Percentiles rank a stretch among this genome's conserved stretches.
These are phyloP conservation scores for Leptinotarsa rubiginosa DNA, from an alignment of 2,888 invertebrate species.

Conservation along the genomic window DNA sequence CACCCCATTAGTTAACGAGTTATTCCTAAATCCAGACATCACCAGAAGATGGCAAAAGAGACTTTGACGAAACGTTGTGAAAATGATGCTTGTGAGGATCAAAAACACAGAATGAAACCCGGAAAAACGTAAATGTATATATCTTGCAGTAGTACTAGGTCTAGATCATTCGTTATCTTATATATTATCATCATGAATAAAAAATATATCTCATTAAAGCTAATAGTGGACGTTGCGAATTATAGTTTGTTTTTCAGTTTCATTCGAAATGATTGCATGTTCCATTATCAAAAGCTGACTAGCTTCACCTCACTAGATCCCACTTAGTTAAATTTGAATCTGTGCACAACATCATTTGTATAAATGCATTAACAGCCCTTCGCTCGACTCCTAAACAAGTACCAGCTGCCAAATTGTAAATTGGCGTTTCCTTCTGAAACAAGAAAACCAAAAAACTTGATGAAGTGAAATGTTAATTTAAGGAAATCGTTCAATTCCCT, in stretches of 20 bases:
- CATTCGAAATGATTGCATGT: neutral
- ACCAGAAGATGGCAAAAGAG: too few relatives aligned
- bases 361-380: conserved; percentile 65
- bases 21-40: too few relatives aligned
- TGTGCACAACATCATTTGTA: conserved; percentile 74
- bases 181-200: neutral
- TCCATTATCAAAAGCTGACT: neutral
- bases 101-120: too few relatives aligned
- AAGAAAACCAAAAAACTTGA: conserved; percentile 24
- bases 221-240: conserved; percentile 1
- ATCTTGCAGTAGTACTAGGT: too few relatives aligned
- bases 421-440: conserved; percentile 76
- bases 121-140: too few relatives aligned
- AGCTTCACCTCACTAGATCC: conserved; percentile 66
- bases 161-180: too few relatives aligned
- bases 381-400: conserved; percentile 78
- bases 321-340: conserved; percentile 68
- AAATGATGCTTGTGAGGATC: too few relatives aligned
- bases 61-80: too few relatives aligned
- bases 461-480: neutral
- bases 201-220: conserved; percentile 8
- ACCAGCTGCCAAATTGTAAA: conserved; percentile 89
- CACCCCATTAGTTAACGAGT: too few relatives aligned
- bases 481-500: too few relatives aligned
- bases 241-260: conserved; percentile 5